Evolutionary conservation across 2,113 vertebrate genomes (phyloP).

Genomic region (Gadus macrocephalus): DNA sequence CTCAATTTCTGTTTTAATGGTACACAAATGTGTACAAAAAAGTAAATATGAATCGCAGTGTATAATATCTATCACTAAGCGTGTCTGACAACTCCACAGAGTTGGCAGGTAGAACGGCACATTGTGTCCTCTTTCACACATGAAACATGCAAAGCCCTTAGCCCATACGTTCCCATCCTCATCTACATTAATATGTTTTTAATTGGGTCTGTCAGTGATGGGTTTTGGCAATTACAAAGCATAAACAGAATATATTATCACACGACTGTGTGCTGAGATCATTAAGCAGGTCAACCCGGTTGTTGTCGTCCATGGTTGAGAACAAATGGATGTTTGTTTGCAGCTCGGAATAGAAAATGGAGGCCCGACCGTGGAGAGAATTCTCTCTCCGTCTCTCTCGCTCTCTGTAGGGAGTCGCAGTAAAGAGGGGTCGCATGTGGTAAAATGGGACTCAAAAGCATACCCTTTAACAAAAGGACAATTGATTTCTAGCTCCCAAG

Average conservation of each 20-base stretch:
- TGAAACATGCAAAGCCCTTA: background rate
- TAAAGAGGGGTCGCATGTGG: constrained; percentile 29
- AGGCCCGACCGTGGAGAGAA: background rate
- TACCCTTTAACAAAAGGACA: constrained; percentile 40
- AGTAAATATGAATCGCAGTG: too few species aligned
- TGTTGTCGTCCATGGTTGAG: background rate
- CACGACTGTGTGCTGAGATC: background rate
- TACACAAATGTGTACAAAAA: too few species aligned
- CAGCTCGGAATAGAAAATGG: background rate
- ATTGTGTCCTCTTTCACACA: constrained; percentile 8
- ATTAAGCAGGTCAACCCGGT: background rate
- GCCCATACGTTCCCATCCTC: background rate
- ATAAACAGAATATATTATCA: background rate
- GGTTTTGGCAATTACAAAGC: constrained; percentile 9
- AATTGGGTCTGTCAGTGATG: constrained; percentile 28
- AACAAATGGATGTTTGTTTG: constrained; percentile 11
- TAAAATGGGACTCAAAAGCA: constrained; percentile 46
- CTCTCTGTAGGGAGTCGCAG: constrained; percentile 23
- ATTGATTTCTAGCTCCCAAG: constrained; percentile 52
- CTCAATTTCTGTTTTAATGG: background rate
- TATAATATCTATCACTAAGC: too few species aligned
- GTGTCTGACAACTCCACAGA: too few species aligned
- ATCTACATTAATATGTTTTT: constrained; percentile 25
- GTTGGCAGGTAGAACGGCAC: too few species aligned
- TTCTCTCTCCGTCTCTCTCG: background rate